phyloP scores from a whole-genome alignment of 1,140 invertebrate genomes.

The Hyphantria cunea region DNA sequence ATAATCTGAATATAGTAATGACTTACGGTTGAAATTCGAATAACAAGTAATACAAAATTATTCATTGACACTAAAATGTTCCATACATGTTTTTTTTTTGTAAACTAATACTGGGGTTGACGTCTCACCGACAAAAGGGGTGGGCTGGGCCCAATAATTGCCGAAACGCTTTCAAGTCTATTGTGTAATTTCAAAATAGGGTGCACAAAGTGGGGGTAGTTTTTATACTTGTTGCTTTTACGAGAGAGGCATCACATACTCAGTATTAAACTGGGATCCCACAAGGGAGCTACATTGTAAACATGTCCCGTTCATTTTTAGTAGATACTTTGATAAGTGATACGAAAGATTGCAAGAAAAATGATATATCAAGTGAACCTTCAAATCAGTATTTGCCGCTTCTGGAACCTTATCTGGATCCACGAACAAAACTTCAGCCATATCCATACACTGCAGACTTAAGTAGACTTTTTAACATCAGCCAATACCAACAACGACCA shows the following conservation, averaged over 20 bases:
- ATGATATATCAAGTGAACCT: conserved; percentile 60
- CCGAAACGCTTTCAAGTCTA: conserved; percentile 77
- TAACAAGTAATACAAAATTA: conserved; percentile 67
- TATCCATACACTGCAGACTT: conserved; percentile 84
- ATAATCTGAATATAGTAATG: conserved; percentile 19
- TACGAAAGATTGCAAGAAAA: conserved; percentile 78
- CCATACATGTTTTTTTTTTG: conserved; percentile 75
- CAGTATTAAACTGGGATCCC: conserved; percentile 56
- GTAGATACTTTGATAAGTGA: conserved; percentile 89
- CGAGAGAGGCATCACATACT: conserved; percentile 53
- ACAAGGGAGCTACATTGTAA: conserved; percentile 45
- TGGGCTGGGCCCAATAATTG: conserved; percentile 79
- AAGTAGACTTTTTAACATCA: conserved; percentile 84
- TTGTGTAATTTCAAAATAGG: conserved; percentile 78
- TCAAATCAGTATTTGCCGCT: conserved; percentile 58
- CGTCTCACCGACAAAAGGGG: conserved; percentile 75
- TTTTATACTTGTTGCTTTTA: conserved; percentile 79
- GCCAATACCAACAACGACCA: conserved; percentile 82
- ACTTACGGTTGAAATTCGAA: conserved; percentile 23
- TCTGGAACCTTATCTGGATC: conserved; percentile 58
- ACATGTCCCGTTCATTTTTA: conserved; percentile 89
- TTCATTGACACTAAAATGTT: conserved; percentile 79
- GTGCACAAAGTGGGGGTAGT: conserved; percentile 77
- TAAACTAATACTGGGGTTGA: conserved; percentile 64
- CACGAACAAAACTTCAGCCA: conserved; percentile 80